These are phyloP conservation scores for Exocentrus adspersus DNA, from an alignment of 2,888 invertebrate genomes.

Conservation along the genomic window DNA sequence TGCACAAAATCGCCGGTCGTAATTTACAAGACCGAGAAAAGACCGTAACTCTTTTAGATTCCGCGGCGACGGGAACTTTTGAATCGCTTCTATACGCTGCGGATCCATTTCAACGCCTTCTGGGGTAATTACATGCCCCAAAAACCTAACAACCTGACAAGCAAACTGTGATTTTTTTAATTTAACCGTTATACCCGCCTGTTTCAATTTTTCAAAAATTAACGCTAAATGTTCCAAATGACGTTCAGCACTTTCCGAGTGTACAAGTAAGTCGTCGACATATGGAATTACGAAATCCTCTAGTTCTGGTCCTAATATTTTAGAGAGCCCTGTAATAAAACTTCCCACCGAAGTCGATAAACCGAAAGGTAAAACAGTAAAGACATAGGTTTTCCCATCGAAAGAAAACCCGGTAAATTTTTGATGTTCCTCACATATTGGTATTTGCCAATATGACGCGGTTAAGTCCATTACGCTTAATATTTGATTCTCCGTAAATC, in stretches of 20 bases:
- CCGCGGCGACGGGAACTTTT: slow-evolving; percentile 18
- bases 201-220: slow-evolving; percentile 22
- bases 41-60: slow-evolving; percentile 28
- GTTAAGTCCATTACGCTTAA: slow-evolving; percentile 28
- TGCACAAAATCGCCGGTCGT: slow-evolving; percentile 2
- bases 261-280: slow-evolving; percentile 26
- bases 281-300: slow-evolving; percentile 17
- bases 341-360: slow-evolving; percentile 24
- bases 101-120: slow-evolving; percentile 13
- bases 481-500: slow-evolving; percentile 10
- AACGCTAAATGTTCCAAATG: slow-evolving; percentile 27
- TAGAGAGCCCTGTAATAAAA: slow-evolving; percentile 19
- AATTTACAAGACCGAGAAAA: slow-evolving; percentile 20
- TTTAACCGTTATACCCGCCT: slow-evolving; percentile 23
- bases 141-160: slow-evolving; percentile 6
- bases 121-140: slow-evolving; percentile 18
- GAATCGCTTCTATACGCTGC: slow-evolving; percentile 18
- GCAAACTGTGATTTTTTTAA: slow-evolving; percentile 23
- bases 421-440: slow-evolving; percentile 15
- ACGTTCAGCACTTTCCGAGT: slow-evolving; percentile 10
- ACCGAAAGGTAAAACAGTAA: slow-evolving; percentile 37
- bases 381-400: slow-evolving; percentile 32
- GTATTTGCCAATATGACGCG: slow-evolving; percentile 34
- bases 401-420: slow-evolving; percentile 39
- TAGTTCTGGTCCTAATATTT: slow-evolving; percentile 17